phyloP scores from a whole-genome alignment of 2,113 vertebrate species.

The Pelecanoides urinatrix region DNA sequence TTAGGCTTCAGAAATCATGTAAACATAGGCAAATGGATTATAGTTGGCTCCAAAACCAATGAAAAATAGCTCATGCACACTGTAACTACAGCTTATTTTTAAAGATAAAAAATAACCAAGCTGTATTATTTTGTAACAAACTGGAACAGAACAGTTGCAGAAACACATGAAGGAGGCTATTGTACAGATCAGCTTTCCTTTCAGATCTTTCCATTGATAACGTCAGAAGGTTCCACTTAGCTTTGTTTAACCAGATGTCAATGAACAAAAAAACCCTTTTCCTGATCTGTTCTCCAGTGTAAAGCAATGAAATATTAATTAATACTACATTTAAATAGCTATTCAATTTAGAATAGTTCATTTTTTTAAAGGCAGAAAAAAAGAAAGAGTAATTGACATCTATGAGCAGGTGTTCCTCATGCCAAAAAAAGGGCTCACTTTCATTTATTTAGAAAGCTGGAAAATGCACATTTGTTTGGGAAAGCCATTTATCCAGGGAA shows the following conservation, averaged over 20 bases:
- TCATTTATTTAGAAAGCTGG: conserved; percentile 1
- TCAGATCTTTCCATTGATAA: conserved; percentile 47
- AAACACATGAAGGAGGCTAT: conserved; percentile 11
- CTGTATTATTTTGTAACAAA: background rate
- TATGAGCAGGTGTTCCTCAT: conserved; percentile 4
- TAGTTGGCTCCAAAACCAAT: background rate
- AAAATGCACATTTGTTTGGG: background rate
- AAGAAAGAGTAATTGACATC: conserved; percentile 37
- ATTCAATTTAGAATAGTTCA: conserved; percentile 59
- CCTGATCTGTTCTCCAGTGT: conserved; percentile 22
- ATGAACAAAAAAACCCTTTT: conserved; percentile 9
- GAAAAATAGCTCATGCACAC: background rate
- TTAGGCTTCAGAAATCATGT: background rate
- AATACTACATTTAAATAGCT: conserved; percentile 64
- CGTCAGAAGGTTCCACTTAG: conserved; percentile 56
- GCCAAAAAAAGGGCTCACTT: background rate
- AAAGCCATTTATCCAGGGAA: conserved; percentile 17
- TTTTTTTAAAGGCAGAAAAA: conserved; percentile 57
- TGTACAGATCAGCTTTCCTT: conserved; percentile 27
- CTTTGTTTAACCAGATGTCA: conserved; percentile 57
- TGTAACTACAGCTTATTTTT: background rate
- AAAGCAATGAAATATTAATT: conserved; percentile 75
- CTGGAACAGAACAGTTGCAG: conserved; percentile 34
- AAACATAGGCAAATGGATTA: background rate
- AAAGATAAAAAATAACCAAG: background rate